phyloP scores from a whole-genome alignment of 2,113 vertebrate species.

The Alaudala cheleensis region DNA sequence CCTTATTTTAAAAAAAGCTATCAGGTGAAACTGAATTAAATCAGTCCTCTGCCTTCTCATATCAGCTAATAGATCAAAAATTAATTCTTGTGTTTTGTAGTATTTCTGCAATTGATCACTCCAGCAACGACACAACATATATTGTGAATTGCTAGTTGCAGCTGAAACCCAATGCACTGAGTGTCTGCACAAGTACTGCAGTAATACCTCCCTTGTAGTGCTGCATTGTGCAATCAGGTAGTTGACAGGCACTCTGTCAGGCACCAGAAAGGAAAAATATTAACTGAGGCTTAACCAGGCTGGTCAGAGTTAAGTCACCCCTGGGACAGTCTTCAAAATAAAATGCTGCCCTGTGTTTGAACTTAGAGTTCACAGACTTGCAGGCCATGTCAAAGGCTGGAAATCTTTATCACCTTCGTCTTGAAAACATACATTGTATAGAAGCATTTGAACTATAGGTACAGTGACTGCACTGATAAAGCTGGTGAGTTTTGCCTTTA shows the following conservation, averaged over 20 bases:
- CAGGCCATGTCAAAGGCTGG: not conserved
- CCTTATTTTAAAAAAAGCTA: not conserved
- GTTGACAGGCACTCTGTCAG: not conserved
- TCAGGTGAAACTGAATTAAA: not conserved
- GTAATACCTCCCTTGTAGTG: not conserved
- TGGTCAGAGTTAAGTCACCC: not conserved
- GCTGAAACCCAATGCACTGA: not conserved
- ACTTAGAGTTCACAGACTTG: not conserved
- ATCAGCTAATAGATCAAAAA: not conserved
- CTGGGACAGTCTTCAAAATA: not conserved
- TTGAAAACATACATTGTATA: accelerated
- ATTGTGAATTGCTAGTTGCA: not conserved
- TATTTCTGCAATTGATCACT: not conserved
- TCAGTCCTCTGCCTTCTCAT: not conserved
- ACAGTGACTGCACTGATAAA: not conserved
- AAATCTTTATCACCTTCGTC: not conserved
- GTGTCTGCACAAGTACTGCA: not conserved
- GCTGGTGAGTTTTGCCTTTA: not conserved
- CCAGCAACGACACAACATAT: not conserved
- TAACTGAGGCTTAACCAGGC: not conserved
- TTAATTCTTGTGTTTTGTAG: not conserved
- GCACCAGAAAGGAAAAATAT: not conserved
- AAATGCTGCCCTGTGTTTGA: not conserved
- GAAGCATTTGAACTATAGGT: not conserved
- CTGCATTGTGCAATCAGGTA: accelerated